phyloP scores from a whole-genome alignment of 2,113 vertebrate genomes.

The Hippocampus mohnikei region DNA sequence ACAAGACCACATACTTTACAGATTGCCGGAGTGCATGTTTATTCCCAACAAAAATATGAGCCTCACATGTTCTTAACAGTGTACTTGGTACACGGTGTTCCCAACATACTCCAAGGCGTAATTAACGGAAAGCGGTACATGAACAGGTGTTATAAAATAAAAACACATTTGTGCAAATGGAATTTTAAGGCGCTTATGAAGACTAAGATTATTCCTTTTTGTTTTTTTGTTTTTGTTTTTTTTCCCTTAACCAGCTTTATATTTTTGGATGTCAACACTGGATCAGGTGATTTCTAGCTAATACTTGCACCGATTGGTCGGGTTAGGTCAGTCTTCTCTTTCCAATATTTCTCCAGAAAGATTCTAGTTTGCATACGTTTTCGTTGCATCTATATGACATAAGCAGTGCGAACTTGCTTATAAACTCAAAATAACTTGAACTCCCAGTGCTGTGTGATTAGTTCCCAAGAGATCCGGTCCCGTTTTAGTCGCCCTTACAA shows the following conservation, averaged over 20 bases:
- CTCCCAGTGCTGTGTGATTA: not conserved
- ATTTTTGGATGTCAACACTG: slow-evolving; percentile 24
- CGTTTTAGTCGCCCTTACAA: not conserved
- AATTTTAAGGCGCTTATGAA: slow-evolving; percentile 51
- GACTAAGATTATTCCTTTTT: slow-evolving; percentile 17
- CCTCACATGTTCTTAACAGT: slow-evolving; percentile 40
- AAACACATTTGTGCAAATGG: slow-evolving; percentile 30
- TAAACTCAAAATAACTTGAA: not conserved
- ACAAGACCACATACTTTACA: no score
- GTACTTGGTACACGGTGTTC: slow-evolving; percentile 16
- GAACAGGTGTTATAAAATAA: slow-evolving; percentile 10
- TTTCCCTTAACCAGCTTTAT: slow-evolving; percentile 16
- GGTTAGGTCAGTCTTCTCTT: not conserved
- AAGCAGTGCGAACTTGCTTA: not conserved
- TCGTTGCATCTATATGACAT: not conserved
- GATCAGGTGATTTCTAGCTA: slow-evolving; percentile 20
- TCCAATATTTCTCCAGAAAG: no score
- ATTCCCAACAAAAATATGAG: slow-evolving; percentile 51
- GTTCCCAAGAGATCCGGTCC: not conserved
- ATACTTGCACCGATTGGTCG: not conserved
- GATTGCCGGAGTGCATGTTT: slow-evolving; percentile 24
- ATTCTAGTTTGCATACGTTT: not conserved
- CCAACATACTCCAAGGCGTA: not conserved
- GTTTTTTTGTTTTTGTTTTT: not conserved
- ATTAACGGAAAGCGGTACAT: not conserved